A percentile compares a stretch with the other conserved stretches of the same genome.
Evolutionary conservation across 2,113 vertebrate genomes (phyloP).

Genomic region (Tetrao urogallus): DNA sequence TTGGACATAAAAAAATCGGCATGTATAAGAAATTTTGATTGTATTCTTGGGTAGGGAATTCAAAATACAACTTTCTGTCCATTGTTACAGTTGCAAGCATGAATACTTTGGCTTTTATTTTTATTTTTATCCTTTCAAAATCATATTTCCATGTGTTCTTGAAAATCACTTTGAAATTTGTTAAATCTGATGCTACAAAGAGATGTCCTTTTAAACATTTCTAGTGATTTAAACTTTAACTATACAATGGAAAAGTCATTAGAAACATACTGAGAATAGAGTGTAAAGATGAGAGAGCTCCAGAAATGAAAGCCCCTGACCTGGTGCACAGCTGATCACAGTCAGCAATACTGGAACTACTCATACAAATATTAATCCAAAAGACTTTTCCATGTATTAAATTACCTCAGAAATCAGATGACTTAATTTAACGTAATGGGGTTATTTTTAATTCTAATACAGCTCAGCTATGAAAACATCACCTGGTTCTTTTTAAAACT

Average conservation of each 20-base stretch:
- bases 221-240: not conserved
- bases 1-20: not conserved
- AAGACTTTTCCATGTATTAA: conserved; percentile 8
- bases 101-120: not conserved
- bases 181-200: not conserved
- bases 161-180: not conserved
- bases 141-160: not conserved
- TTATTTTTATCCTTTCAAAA: not conserved
- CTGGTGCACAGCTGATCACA: conserved; percentile 15
- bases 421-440: not conserved
- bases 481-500: conserved; percentile 41
- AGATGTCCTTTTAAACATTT: not conserved
- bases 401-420: conserved; percentile 41
- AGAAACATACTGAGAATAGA: conserved; percentile 48
- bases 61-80: not conserved
- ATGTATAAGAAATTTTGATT: not conserved
- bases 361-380: conserved; percentile 18
- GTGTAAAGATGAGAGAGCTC: not conserved
- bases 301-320: not conserved
- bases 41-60: not conserved
- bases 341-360: conserved; percentile 11
- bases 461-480: conserved; percentile 60
- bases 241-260: not conserved
- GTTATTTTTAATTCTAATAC: conserved; percentile 54
- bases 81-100: not conserved